These are phyloP conservation scores for Rhaphigaster nebulosa DNA, from an alignment of 2,888 invertebrate species.

Conservation along the genomic window DNA sequence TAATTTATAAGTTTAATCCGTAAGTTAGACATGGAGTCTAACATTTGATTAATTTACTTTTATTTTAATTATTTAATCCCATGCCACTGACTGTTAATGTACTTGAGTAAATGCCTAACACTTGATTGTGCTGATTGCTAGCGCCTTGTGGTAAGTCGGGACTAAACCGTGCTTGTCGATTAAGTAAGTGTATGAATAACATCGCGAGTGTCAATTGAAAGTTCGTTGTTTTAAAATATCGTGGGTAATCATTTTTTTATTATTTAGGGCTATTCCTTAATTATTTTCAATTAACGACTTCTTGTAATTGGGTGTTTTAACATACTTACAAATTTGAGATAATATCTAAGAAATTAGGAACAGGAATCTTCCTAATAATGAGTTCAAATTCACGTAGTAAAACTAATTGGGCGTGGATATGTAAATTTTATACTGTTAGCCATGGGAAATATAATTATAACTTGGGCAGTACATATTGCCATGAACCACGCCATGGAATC, in stretches of 20 bases:
- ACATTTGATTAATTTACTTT: too few species aligned
- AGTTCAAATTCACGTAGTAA: not conserved
- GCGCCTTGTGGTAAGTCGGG: too few species aligned
- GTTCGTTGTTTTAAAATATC: not conserved
- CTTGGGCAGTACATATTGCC: not conserved
- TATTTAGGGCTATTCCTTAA: not conserved
- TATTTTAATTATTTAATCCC: too few species aligned
- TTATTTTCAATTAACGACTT: slow-evolving; percentile 1
- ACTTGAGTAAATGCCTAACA: too few species aligned
- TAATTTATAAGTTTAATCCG: too few species aligned
- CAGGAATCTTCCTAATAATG: not conserved
- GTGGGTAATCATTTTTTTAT: not conserved
- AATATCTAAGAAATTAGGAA: not conserved
- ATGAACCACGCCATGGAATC: not conserved
- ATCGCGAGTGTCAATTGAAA: too few species aligned
- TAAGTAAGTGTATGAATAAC: too few species aligned
- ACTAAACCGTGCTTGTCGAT: too few species aligned
- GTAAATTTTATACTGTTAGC: not conserved
- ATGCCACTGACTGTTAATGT: too few species aligned
- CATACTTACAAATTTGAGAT: slow-evolving; percentile 1
- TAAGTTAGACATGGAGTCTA: too few species aligned
- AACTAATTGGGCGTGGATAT: not conserved
- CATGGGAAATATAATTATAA: slow-evolving; percentile 16
- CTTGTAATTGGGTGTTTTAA: not conserved
- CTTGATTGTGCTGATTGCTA: too few species aligned